Evolutionary conservation across 2,797 vertebrate genomes (phyloP), one percentile per base, ranked within the genome.

Genomic region (Sebastes alutus): DNA sequence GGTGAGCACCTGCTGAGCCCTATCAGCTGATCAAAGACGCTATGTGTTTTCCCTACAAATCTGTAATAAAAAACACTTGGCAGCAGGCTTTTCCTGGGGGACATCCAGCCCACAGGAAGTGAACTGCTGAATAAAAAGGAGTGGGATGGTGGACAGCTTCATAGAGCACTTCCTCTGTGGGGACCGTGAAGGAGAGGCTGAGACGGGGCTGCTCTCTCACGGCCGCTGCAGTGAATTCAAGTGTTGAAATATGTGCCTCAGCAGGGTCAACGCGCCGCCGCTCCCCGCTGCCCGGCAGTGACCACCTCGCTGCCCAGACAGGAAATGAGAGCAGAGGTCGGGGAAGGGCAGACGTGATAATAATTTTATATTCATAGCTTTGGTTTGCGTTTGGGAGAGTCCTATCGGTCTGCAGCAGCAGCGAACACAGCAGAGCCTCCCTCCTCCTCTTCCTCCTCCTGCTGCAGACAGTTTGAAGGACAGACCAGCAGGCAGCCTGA

Each of bases 31-130:
- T 78, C 74, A 59, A 55, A 69, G 58, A 23, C 6, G 8, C 49
- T 72, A 69, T 84, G 70, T 78, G 35, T 72, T 82, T 74, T 62
- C 32, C 5, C 8, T 4, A 7, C 62, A 60, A 73, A 64, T 72
- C 38, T 62, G 72, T 72, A 65, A 72, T 79, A 79, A 87, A 14
- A 75, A 29, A 11, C 62, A 38, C 63, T 75, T 82, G 74, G 66
- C 77, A 56, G 18, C 4, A 54, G 27, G 25, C 6, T 69, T 35
- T 60, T 74, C 75, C 77, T 55, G 9, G 22, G 83, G 71, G 76
- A 75, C 56, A 23, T 49, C 64, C 75, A 54, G 66, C 73, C 75
- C 13, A 67, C 80, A 85, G 87, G 85, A 88, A 82, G 78, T 76
- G 63, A 22, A 20, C 29, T 13, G 72, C 64, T 75, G 81, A 79